These are phyloP conservation scores for Cerastis leucographa DNA, from an alignment of 2,888 invertebrate species.

Conservation along the genomic window DNA sequence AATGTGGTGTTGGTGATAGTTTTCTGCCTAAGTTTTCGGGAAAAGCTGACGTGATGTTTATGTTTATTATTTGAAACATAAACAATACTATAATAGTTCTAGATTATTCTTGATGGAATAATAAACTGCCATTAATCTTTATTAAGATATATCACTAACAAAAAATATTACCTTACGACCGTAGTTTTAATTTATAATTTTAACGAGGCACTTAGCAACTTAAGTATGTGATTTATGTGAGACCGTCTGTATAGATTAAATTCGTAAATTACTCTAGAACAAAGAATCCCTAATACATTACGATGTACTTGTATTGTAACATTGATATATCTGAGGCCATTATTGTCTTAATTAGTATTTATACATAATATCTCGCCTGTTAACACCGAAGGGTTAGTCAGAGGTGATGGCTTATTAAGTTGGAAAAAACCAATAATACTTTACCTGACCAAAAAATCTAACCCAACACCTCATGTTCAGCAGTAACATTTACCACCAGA, in stretches of 20 bases:
- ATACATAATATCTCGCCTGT: background rate
- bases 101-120: background rate
- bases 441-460: background rate
- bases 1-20: background rate
- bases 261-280: constrained; percentile 26
- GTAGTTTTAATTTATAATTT: constrained; percentile 1
- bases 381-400: background rate
- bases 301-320: background rate
- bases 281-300: constrained; percentile 21
- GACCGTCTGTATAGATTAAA: constrained; percentile 9
- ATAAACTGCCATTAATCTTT: background rate
- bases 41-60: background rate
- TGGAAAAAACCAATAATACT: background rate
- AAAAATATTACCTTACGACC: background rate
- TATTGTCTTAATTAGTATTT: constrained; percentile 24
- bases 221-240: constrained; percentile 1
- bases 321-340: constrained; percentile 2
- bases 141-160: background rate
- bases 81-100: background rate
- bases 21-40: background rate
- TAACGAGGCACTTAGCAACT: constrained; percentile 7
- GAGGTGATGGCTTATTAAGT: background rate
- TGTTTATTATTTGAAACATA: background rate
- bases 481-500: background rate
- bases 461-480: background rate